These are phyloP conservation scores for Pseudopipra pipra DNA, from an alignment of 2,113 vertebrate genomes.

Conservation along the genomic window DNA sequence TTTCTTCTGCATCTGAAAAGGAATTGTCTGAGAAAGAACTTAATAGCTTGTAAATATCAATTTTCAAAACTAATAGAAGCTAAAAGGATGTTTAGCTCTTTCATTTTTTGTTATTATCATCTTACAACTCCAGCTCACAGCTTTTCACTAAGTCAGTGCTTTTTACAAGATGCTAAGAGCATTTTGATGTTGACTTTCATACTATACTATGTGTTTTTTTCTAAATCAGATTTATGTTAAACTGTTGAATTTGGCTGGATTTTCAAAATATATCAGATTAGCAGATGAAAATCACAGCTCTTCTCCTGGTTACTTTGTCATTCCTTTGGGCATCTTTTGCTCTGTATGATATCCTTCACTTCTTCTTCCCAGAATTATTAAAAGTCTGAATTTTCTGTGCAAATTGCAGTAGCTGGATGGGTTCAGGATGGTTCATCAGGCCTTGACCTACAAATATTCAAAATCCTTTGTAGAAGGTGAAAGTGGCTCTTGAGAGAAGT, in stretches of 20 bases:
- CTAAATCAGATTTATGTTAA: neutral
- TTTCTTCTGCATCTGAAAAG: neutral
- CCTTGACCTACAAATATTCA: neutral
- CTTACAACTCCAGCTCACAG: neutral
- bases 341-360: neutral
- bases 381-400: neutral
- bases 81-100: neutral
- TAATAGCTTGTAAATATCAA: neutral
- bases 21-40: neutral
- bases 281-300: neutral
- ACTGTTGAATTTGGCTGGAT: neutral
- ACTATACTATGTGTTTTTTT: neutral
- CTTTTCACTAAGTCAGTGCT: neutral
- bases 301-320: neutral
- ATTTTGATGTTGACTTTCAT: neutral
- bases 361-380: neutral
- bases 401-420: neutral
- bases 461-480: neutral
- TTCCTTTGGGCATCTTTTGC: neutral
- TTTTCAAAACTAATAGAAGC: neutral
- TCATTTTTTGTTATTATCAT: neutral
- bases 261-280: neutral
- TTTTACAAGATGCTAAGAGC: neutral
- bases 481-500: neutral
- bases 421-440: neutral